Conservation (phyloP, 2,888 invertebrate species). For the Mythimna albipuncta region DNA sequence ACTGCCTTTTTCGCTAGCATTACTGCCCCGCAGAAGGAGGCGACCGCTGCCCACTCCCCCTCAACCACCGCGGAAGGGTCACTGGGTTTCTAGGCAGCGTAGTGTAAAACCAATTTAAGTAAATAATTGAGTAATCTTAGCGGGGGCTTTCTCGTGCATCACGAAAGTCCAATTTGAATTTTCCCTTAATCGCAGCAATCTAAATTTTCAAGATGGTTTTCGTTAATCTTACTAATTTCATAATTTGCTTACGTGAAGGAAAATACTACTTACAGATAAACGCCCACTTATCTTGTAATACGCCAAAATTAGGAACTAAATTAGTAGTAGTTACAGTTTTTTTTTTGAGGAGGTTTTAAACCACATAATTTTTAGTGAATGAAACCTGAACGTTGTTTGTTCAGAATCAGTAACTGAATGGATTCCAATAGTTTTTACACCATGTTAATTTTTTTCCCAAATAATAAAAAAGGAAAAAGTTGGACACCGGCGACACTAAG, state of each 20-base stretch:
- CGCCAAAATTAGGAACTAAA: no score
- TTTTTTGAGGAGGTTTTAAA: no score
- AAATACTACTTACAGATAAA: not conserved
- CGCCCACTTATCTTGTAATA: not conserved
- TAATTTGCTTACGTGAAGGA: conserved; percentile 18
- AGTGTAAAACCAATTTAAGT: conserved; percentile 20
- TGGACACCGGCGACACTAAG: no score
- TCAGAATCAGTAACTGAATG: no score
- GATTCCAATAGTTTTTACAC: no score
- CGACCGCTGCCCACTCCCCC: not conserved
- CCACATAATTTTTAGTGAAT: no score
- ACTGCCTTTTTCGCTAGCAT: no score
- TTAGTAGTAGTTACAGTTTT: no score
- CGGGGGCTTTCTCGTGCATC: conserved; percentile 22
- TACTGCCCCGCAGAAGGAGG: no score
- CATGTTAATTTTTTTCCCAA: no score
- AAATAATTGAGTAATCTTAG: conserved; percentile 18
- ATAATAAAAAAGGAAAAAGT: no score
- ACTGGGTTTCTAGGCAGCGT: not conserved
- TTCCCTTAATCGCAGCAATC: conserved; percentile 43
- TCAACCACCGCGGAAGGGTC: not conserved
- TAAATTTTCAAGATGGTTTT: conserved; percentile 19
- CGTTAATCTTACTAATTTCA: conserved; percentile 20
- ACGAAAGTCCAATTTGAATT: conserved; percentile 20
- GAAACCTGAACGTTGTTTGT: no score